A percentile compares a stretch with the other conserved stretches of the same genome.
Evolutionary conservation across 2,888 invertebrate genomes (phyloP).

Genomic region (Callinectes sapidus): DNA sequence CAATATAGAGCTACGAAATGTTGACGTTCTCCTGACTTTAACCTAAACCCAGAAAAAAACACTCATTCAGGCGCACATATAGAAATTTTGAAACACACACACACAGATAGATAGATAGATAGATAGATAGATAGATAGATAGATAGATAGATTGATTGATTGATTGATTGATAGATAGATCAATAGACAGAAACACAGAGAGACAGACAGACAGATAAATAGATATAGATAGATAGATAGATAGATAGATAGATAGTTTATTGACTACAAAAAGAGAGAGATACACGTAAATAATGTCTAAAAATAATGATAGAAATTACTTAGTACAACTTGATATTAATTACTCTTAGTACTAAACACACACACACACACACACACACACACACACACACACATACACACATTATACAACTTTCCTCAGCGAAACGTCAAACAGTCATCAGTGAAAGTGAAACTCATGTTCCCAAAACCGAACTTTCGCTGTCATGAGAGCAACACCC

Average conservation of each 20-base stretch:
- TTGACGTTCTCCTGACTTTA: neutral
- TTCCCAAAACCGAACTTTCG: neutral
- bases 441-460: neutral
- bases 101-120: neutral
- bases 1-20: neutral
- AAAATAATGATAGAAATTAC: too few relatives aligned
- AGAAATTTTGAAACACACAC: neutral
- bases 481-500: neutral
- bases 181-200: too few relatives aligned
- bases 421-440: neutral
- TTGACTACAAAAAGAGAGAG: too few relatives aligned
- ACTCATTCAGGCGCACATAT: neutral
- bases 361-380: constrained; percentile 1
- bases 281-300: too few relatives aligned
- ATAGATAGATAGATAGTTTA: too few relatives aligned
- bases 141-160: too few relatives aligned
- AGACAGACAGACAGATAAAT: too few relatives aligned
- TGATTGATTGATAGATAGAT: too few relatives aligned
- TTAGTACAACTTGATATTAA: too few relatives aligned
- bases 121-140: neutral
- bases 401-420: neutral
- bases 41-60: neutral
- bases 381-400: neutral
- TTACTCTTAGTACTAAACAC: too few relatives aligned
- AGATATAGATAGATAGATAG: too few relatives aligned